Base-by-base conservation (phyloP, 2,888 invertebrate genomes). In the Dendrolimus houi region DNA sequence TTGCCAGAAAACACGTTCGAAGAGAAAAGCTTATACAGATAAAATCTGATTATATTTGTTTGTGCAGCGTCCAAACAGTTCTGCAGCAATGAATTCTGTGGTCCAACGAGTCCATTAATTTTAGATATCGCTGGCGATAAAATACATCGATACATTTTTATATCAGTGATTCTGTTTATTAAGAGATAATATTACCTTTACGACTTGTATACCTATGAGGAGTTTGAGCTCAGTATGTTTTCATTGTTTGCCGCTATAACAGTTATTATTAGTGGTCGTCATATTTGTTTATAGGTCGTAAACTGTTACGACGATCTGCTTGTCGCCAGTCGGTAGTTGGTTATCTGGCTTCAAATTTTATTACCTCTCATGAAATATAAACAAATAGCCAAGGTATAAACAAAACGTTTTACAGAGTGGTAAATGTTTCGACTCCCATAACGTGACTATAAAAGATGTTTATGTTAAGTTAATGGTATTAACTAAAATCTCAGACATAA, bases 151-250 rank as follows among this genome's bases (percentile, higher is more conserved):
- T 81, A 81, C 77, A 80, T 81, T 88, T 87, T 87, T 84, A 86
- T 75, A 70, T 76, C 74, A 68, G 69, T 71, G 81, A 81, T 83
- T 86, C 72, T 71, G 78, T 87, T 88, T 88, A 89, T 88, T 85
- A 85, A 87, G 88, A 88, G 83, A 87, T 88, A 87, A 87, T 85
- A 82, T 81, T 85, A 88, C 89, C 88, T 87, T 87, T 88, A 88
- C 81, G 87, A 81, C 81, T 78, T 73, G 79, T 78, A 75, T 79
- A 74, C 77, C 71, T 75, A 66, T 72, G 79, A 72, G 82, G 80
- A 29, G 29, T 29, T 71, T 75, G 77, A 47, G 47, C 78, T 83
- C 76, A 74, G 77, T 79, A 81, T 81, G 83, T 84, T 87, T 87
- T 85, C 83, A 86, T 83, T 85, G 86, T 86, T 82, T 83, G 85